Evolutionary conservation across 2,113 vertebrate species (phyloP).

Genomic region (Thryonomys swinderianus): DNA sequence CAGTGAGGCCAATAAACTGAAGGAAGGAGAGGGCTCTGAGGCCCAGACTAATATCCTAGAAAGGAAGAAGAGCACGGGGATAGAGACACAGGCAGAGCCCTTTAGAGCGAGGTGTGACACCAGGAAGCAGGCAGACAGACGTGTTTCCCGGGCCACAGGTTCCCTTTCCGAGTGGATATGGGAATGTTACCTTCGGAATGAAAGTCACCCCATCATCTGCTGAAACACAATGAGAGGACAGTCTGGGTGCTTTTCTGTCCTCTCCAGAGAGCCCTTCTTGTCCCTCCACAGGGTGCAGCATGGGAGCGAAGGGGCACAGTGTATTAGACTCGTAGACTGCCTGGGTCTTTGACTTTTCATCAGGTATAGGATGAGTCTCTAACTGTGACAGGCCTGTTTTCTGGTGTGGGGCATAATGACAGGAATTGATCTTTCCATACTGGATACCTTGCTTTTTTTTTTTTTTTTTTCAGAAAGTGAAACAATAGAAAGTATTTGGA

Average conservation of each 20-base stretch:
- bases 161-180: neutral
- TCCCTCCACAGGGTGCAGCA: neutral
- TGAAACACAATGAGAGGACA: neutral
- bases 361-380: neutral
- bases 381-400: neutral
- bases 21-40: neutral
- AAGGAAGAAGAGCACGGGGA: neutral
- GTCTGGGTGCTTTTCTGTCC: neutral
- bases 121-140: neutral
- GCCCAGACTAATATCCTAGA: conserved; percentile 40
- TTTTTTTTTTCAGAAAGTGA: conserved; percentile 3
- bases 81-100: neutral
- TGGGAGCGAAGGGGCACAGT: neutral
- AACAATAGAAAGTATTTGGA: neutral
- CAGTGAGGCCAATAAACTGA: neutral
- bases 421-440: neutral
- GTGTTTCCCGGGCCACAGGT: neutral
- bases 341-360: neutral
- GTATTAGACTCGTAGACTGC: neutral
- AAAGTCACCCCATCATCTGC: neutral
- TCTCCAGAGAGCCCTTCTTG: neutral
- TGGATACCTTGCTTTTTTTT: neutral
- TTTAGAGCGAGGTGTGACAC: neutral
- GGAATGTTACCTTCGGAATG: neutral
- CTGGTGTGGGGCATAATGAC: neutral